Conservation (phyloP, 2,888 invertebrate genomes). For the Piscicola geometra region DNA sequence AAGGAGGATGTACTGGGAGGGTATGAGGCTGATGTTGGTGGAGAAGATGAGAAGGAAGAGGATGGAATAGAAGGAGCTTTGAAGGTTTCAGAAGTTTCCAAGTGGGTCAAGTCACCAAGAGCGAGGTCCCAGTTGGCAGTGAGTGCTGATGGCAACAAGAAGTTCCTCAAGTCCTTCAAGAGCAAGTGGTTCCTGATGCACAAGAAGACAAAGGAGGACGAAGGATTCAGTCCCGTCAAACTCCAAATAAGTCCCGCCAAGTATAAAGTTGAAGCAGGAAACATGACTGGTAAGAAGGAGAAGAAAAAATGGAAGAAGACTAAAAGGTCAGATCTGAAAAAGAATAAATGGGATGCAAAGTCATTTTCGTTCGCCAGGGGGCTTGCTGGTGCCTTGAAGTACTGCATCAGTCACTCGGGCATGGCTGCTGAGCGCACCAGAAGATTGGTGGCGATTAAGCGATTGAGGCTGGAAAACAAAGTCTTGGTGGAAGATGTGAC, state of each 20-base stretch:
- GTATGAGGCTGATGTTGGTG: background rate
- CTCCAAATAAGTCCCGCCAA: background rate
- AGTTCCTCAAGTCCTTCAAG: constrained; percentile 27
- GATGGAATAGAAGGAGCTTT: background rate
- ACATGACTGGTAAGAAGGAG: background rate
- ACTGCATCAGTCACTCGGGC: background rate
- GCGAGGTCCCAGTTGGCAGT: background rate
- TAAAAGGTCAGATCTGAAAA: background rate
- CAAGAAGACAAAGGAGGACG: background rate
- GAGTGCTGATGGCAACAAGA: background rate
- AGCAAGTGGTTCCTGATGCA: constrained; percentile 23
- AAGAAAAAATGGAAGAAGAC: background rate
- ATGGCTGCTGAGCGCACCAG: background rate
- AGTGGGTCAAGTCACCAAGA: background rate
- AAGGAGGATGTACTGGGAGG: background rate
- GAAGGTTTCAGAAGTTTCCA: background rate
- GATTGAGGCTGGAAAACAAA: background rate
- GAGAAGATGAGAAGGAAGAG: background rate
- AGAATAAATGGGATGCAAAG: background rate
- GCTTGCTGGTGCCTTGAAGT: background rate
- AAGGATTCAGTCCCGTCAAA: background rate
- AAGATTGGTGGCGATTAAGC: background rate
- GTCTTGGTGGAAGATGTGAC: background rate
- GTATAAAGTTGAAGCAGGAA: background rate
- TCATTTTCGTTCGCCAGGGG: background rate